Evolutionary conservation across 1,140 invertebrate genomes (phyloP), one percentile per base, ranked within the genome.

Genomic region (Venustaconcha ellipsiformis): DNA sequence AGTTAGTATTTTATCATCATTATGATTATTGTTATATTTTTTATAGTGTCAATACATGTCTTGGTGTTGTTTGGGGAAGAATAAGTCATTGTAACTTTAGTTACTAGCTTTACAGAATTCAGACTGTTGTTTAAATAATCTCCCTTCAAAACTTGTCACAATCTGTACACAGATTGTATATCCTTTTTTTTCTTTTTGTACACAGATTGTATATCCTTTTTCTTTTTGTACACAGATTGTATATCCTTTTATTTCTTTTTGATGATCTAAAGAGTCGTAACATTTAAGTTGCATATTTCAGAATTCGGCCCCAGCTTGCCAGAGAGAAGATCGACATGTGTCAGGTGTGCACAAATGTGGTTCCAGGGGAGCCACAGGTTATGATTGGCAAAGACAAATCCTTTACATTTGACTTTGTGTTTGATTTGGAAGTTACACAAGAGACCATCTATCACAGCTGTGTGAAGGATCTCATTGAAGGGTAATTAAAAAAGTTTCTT

Each of bases 261-360:
- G 14, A 15, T 18, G 55, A 15, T 37, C 63, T 57, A 48, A 64
- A 20, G 3, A 66, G 26, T 48, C 63, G 5, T 23, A 64, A 30
- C 56, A 17, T 65, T 72, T 76, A 56, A 58, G 76, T 76, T 83
- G 83, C 80, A 76, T 75, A 81, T 84, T 91, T 5, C 92, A 99
- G 97, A 90, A 96, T 99, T 86, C 94, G 97, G 73, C 97, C 97
- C 23, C 96, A 98, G 91, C 94, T 96, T 74, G 94, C 96, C 0
- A 92, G 95, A 23, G 97, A 99, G 89, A 93, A 96, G 79, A 95
- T 99, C 60, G 97, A 99, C 85, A 96, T 96, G 93, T 99, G 96
- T 90, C 94, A 96, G 72, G 92, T 97, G 64, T 99, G 97, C 89
- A 98, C 97, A 0, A 92, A 93, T 66, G 96, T 98, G 12, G 95